These are phyloP conservation scores for Mustela lutreola DNA, from an alignment of 2,113 vertebrate species.

Conservation along the genomic window DNA sequence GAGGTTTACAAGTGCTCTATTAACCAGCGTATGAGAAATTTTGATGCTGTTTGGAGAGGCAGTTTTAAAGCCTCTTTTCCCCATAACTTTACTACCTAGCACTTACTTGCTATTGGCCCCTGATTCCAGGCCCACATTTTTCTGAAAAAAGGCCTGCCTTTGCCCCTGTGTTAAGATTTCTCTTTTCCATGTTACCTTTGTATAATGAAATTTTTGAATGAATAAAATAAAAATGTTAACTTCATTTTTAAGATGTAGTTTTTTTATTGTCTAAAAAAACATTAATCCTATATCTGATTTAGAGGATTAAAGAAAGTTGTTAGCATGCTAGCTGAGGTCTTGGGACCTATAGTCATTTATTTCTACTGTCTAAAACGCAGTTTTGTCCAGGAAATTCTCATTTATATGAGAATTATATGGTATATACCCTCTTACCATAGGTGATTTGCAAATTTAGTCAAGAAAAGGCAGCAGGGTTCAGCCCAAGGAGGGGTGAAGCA, in stretches of 20 bases:
- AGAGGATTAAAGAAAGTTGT: neutral
- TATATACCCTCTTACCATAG: neutral
- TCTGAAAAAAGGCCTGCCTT: neutral
- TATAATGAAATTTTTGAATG: neutral
- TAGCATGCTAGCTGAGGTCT: neutral
- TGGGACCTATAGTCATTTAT: neutral
- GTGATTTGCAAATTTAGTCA: neutral
- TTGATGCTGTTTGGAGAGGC: neutral
- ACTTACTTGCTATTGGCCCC: neutral
- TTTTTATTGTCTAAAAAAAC: neutral
- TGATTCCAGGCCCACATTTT: neutral
- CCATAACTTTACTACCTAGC: neutral
- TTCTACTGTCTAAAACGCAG: neutral
- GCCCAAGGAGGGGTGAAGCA: neutral
- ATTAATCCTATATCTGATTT: neutral
- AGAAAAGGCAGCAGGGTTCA: neutral
- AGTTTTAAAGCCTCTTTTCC: neutral
- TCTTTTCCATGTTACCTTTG: slow-evolving; percentile 40
- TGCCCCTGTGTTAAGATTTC: slow-evolving; percentile 12
- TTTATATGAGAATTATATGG: no score
- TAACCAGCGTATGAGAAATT: neutral
- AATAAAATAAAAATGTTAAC: slow-evolving; percentile 49
- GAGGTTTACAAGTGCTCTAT: neutral
- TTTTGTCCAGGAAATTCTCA: neutral
- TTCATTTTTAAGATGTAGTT: neutral